A percentile compares a stretch with the other conserved stretches of the same genome.
phyloP scores from a whole-genome alignment of 1,140 invertebrate species.

The Myzus persicae region DNA sequence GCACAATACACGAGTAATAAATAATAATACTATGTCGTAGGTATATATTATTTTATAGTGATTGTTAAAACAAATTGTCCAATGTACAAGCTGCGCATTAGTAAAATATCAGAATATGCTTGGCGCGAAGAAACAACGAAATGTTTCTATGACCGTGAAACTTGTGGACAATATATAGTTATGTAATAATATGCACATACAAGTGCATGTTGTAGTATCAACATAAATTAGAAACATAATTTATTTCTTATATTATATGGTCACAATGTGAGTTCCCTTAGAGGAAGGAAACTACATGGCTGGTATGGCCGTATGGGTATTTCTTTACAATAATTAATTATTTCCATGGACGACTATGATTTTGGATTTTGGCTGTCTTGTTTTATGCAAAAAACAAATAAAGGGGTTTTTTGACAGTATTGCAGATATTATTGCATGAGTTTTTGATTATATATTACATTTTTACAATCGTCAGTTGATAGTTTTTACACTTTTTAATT shows the following conservation, averaged over 20 bases:
- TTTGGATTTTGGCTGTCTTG: neutral
- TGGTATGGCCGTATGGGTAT: neutral
- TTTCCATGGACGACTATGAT: neutral
- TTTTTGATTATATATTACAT: neutral
- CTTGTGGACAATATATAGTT: neutral
- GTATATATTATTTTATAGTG: neutral
- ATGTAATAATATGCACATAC: neutral
- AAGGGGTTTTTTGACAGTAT: neutral
- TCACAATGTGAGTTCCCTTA: too few relatives aligned
- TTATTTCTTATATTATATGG: neutral
- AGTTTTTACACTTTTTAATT: neutral
- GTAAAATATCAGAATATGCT: neutral
- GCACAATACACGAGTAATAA: too few relatives aligned
- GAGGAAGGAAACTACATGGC: too few relatives aligned
- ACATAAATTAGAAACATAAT: neutral
- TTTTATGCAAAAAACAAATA: neutral
- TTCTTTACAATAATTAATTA: neutral
- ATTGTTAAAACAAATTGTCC: neutral
- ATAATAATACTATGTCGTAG: neutral
- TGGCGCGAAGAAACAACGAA: neutral
- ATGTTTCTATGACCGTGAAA: neutral
- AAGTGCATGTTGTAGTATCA: too few relatives aligned
- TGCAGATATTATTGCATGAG: neutral
- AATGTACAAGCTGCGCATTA: neutral
- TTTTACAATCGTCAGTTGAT: neutral